These are phyloP conservation scores for Leucophora obtusa DNA, from an alignment of 2,888 invertebrate genomes.

Conservation along the genomic window DNA sequence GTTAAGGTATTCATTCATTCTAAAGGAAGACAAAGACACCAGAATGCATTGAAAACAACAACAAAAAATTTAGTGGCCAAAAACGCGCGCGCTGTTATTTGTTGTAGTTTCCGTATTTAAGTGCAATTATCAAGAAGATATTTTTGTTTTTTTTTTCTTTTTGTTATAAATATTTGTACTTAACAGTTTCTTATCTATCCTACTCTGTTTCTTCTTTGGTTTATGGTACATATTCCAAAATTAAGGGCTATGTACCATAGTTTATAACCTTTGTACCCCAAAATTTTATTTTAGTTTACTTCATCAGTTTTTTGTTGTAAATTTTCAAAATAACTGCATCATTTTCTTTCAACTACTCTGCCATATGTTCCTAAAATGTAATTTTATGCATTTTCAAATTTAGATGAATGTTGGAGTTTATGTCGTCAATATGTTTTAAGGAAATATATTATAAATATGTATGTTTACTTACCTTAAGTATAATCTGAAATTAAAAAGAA, in stretches of 20 bases:
- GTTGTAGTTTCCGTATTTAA: slow-evolving; percentile 20
- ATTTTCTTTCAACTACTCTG: slow-evolving; percentile 1
- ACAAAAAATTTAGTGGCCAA: slow-evolving; percentile 22
- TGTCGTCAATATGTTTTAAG: not conserved
- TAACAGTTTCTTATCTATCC: slow-evolving; percentile 11
- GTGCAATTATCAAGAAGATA: slow-evolving; percentile 37
- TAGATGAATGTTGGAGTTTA: not conserved
- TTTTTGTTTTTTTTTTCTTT: too few relatives aligned
- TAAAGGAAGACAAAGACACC: slow-evolving; percentile 1
- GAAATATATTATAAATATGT: not conserved
- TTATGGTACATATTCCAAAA: not conserved
- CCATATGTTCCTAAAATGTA: slow-evolving; percentile 43
- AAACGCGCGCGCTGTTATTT: slow-evolving; percentile 36
- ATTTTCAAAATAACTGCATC: slow-evolving; percentile 41
- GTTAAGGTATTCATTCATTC: not conserved
- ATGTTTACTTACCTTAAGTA: not conserved
- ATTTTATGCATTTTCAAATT: not conserved
- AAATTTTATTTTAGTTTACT: not conserved
- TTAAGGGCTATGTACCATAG: not conserved
- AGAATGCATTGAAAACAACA: slow-evolving; percentile 4
- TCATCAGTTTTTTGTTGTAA: not conserved
- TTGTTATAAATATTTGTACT: not conserved
- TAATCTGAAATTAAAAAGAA: not conserved
- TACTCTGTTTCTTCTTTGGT: slow-evolving; percentile 16
- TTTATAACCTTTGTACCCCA: slow-evolving; percentile 49